Conservation (phyloP, 1,140 invertebrate genomes). For the Rhagoletis pomonella region DNA sequence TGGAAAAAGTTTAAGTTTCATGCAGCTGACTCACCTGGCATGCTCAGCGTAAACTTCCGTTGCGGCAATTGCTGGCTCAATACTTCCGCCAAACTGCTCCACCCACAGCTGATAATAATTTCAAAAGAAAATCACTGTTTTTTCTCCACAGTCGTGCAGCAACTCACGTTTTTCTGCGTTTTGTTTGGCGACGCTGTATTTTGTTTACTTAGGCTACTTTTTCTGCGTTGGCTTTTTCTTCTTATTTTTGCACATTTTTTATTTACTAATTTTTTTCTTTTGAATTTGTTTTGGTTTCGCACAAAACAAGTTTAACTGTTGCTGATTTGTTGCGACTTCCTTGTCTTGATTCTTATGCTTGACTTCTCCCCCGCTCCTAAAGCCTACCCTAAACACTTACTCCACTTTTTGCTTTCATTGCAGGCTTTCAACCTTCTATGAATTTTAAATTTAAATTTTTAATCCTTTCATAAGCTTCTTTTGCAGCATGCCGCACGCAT, state of each 20-base stretch:
- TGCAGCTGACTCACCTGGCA: constrained; percentile 4
- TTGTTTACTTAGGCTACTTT: constrained; percentile 11
- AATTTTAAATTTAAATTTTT: background rate
- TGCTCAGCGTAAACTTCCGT: background rate
- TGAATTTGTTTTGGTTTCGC: background rate
- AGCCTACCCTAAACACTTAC: background rate
- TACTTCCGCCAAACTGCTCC: background rate
- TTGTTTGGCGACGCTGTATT: background rate
- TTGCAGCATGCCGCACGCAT: too few species aligned
- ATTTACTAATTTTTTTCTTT: background rate
- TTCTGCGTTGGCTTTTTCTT: background rate
- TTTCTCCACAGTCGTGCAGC: background rate
- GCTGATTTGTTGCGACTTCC: background rate
- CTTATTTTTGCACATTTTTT: background rate
- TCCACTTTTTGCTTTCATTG: background rate
- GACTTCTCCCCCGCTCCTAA: too few species aligned
- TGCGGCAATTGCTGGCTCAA: background rate
- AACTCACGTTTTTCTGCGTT: background rate
- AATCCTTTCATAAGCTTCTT: background rate
- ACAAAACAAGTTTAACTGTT: background rate
- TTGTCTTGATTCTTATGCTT: background rate
- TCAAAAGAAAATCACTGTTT: constrained; percentile 16
- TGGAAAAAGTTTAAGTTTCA: background rate
- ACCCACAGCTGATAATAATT: constrained; percentile 4
- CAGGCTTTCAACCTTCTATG: too few species aligned